A percentile compares a stretch with the other conserved stretches of the same genome.
Conservation (phyloP, 2,113 vertebrate species). For the Hypomesus transpacificus region DNA sequence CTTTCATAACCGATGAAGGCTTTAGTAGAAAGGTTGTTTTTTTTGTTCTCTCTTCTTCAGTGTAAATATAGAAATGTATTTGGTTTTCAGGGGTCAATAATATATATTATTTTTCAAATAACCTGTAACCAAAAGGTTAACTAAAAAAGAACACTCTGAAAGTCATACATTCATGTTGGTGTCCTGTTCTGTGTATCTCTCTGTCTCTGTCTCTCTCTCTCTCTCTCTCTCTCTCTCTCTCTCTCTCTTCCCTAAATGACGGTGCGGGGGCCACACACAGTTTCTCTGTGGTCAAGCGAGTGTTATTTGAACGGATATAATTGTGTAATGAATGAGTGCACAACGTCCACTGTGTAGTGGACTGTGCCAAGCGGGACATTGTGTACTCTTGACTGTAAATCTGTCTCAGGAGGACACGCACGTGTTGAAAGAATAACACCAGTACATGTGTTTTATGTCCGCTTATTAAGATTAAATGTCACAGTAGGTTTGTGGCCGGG, state of each 20-base stretch:
- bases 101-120: too few species aligned
- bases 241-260: slow-evolving; percentile 6
- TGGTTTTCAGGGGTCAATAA: too few species aligned
- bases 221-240: background rate
- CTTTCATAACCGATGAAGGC: too few species aligned
- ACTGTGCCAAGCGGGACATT: slow-evolving; percentile 34
- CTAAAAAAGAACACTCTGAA: too few species aligned
- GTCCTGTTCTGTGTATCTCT: background rate
- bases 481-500: slow-evolving; percentile 46
- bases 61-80: too few species aligned
- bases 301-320: slow-evolving; percentile 57
- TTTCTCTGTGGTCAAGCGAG: slow-evolving; percentile 34
- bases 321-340: slow-evolving; percentile 48
- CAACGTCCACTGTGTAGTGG: background rate
- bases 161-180: slow-evolving; percentile 10
- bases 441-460: slow-evolving; percentile 39
- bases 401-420: slow-evolving; percentile 34
- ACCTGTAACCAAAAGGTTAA: too few species aligned
- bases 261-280: slow-evolving; percentile 46
- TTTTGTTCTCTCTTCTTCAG: too few species aligned
- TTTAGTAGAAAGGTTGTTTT: too few species aligned
- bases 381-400: slow-evolving; percentile 33
- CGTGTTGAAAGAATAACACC: slow-evolving; percentile 42
- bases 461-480: slow-evolving; percentile 59
- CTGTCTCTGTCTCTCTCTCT: background rate